A percentile compares a stretch with the other conserved stretches of the same genome.
phyloP scores from a whole-genome alignment of 2,888 invertebrate genomes.

The Eupithecia exiguata region DNA sequence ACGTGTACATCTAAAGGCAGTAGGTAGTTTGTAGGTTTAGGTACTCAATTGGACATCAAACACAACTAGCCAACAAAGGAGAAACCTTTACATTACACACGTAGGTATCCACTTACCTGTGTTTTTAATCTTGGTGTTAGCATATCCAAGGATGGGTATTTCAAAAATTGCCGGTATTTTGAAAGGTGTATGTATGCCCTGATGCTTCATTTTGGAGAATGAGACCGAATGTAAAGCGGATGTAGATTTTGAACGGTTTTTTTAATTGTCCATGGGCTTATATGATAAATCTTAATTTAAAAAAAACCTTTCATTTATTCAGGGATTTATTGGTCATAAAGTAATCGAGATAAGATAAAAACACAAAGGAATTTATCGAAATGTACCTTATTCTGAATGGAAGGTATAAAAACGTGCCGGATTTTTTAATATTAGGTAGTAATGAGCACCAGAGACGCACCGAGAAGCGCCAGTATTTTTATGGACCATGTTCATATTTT shows the following conservation, averaged over 20 bases:
- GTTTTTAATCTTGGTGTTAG: not conserved
- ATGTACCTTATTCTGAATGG: not conserved
- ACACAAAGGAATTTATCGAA: not conserved
- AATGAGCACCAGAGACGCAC: too few relatives aligned
- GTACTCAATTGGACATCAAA: not conserved
- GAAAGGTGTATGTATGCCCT: not conserved
- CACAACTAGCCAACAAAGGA: not conserved
- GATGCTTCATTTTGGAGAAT: not conserved
- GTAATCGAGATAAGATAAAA: not conserved
- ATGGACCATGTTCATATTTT: constrained; percentile 1
- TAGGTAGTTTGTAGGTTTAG: not conserved
- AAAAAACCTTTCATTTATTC: too few relatives aligned
- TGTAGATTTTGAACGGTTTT: not conserved
- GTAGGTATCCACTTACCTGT: not conserved
- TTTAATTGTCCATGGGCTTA: too few relatives aligned
- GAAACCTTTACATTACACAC: not conserved
- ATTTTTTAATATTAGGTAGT: not conserved
- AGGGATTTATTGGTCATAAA: too few relatives aligned
- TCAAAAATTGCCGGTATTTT: not conserved
- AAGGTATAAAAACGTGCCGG: not conserved
- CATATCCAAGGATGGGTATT: not conserved
- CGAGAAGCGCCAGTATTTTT: not conserved
- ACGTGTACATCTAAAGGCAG: not conserved
- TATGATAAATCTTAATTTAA: too few relatives aligned
- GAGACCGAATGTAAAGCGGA: not conserved